A percentile compares a stretch with the other conserved stretches of the same genome.
These are phyloP conservation scores for Propithecus deckenii DNA, from an alignment of 2,797 vertebrate genomes.

Conservation along the genomic window DNA sequence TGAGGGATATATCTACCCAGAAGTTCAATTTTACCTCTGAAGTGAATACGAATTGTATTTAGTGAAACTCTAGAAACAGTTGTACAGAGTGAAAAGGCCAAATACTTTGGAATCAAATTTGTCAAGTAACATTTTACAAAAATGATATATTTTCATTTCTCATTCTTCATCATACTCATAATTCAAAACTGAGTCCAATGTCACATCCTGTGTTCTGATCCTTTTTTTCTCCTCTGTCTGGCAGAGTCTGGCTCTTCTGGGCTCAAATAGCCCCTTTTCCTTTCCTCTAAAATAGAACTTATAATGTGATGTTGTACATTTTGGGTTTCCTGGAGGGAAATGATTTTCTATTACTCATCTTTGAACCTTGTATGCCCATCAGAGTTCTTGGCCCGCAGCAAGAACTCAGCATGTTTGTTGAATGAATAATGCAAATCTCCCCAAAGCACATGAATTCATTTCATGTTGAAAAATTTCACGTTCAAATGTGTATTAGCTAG, in stretches of 20 bases:
- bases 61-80: constrained; percentile 31
- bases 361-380: background rate
- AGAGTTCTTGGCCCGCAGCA: background rate
- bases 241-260: background rate
- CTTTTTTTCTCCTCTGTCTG: background rate
- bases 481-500: constrained; percentile 14
- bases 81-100: constrained; percentile 46
- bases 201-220: background rate
- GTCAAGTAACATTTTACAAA: constrained; percentile 55
- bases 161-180: constrained; percentile 35
- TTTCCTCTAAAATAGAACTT: constrained; percentile 48
- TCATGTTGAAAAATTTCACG: background rate
- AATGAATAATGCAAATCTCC: constrained; percentile 38
- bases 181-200: constrained; percentile 39
- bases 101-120: constrained; percentile 62
- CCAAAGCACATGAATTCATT: constrained; percentile 27
- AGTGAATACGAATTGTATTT: constrained; percentile 30
- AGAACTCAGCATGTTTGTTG: constrained; percentile 29
- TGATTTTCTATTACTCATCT: constrained; percentile 24
- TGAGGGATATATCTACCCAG: background rate
- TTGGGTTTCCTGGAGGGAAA: constrained; percentile 32
- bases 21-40: constrained; percentile 43
- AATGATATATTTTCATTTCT: constrained; percentile 37
- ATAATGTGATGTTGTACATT: background rate
- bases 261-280: background rate